Evolutionary conservation across 2,113 vertebrate genomes (phyloP).

Genomic region (Neotragus pygmaeus): DNA sequence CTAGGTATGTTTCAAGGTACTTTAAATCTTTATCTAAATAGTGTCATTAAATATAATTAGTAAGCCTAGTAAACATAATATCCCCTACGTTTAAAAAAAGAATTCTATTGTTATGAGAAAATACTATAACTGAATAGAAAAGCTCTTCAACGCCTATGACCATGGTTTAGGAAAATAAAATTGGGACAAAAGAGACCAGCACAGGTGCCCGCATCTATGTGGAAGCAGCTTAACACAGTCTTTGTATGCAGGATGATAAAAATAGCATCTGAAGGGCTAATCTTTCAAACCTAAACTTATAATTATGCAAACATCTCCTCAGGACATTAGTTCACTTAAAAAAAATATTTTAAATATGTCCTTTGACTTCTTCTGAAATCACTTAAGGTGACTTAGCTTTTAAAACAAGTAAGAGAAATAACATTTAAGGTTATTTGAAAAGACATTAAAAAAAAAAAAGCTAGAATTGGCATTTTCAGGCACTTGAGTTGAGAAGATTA

Average conservation of each 20-base stretch:
- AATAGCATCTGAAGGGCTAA: slow-evolving; percentile 55
- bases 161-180: neutral
- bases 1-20: neutral
- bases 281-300: slow-evolving; percentile 64
- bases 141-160: neutral
- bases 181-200: neutral
- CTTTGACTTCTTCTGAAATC: slow-evolving; percentile 65
- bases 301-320: slow-evolving; percentile 66
- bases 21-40: slow-evolving; percentile 46
- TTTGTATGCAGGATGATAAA: slow-evolving; percentile 38
- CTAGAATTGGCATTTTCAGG: slow-evolving; percentile 24
- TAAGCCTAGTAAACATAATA: slow-evolving; percentile 50
- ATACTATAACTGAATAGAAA: slow-evolving; percentile 5
- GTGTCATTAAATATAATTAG: slow-evolving; percentile 59
- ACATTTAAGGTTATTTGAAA: slow-evolving; percentile 56
- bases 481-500: slow-evolving; percentile 59
- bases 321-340: slow-evolving; percentile 55
- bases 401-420: slow-evolving; percentile 61
- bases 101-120: slow-evolving; percentile 17
- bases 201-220: neutral
- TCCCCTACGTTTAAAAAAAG: neutral
- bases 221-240: neutral
- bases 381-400: slow-evolving; percentile 65
- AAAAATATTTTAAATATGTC: slow-evolving; percentile 46
- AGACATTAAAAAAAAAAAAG: slow-evolving; percentile 28